A percentile compares a stretch with the other conserved stretches of the same genome.
phyloP scores from a whole-genome alignment of 2,888 invertebrate genomes.

The Acanthococcus lagerstroemiae region DNA sequence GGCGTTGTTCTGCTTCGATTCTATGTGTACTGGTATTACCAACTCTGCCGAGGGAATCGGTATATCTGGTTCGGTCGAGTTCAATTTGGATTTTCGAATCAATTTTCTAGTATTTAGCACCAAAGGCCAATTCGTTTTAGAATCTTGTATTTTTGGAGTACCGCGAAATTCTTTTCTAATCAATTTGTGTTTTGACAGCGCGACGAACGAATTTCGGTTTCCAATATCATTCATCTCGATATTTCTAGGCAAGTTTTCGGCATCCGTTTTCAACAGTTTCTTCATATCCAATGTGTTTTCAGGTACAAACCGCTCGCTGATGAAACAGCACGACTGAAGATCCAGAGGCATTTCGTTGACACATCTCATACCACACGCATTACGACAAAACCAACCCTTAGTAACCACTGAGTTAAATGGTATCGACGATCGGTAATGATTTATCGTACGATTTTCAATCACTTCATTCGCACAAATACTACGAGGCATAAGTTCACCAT shows the following conservation, averaged over 20 bases:
- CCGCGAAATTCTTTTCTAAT: neutral
- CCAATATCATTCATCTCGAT: neutral
- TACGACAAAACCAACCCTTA: conserved; percentile 16
- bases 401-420: conserved; percentile 11
- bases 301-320: conserved; percentile 3
- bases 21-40: neutral
- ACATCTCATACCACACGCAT: conserved; percentile 4
- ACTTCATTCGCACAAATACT: too few relatives aligned
- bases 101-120: conserved; percentile 14
- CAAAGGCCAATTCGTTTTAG: neutral
- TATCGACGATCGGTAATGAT: neutral
- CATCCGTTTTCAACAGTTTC: neutral
- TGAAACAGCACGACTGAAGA: conserved; percentile 23
- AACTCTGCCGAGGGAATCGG: neutral
- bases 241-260: neutral
- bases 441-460: neutral
- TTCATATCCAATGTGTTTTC: conserved; percentile 2
- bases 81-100: neutral
- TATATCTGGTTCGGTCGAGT: neutral
- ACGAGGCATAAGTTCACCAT: too few relatives aligned
- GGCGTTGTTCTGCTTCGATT: neutral
- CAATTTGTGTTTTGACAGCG: conserved; percentile 13
- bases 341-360: neutral
- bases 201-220: conserved; percentile 6
- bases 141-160: neutral